These are phyloP conservation scores for Potamarius usumacintae DNA, from an alignment of 2,113 vertebrate genomes.

Conservation along the genomic window DNA sequence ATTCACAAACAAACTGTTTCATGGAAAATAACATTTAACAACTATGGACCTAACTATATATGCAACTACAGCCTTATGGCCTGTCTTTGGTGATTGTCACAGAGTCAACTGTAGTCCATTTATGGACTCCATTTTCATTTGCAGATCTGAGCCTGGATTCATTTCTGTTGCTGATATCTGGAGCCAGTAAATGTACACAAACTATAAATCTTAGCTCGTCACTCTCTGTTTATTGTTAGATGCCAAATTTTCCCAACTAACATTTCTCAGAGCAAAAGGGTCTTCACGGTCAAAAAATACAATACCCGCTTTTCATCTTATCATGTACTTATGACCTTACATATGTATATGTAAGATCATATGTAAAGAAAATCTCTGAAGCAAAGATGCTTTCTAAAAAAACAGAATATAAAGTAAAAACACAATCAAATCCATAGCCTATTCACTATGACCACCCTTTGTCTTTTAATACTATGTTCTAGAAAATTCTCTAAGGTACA, in stretches of 20 bases:
- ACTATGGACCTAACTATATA: constrained; percentile 58
- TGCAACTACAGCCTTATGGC: neutral
- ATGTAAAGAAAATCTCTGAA: constrained; percentile 47
- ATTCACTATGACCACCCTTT: neutral
- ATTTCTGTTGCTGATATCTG: constrained; percentile 80
- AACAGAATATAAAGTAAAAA: neutral
- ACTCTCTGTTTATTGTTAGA: constrained; percentile 63
- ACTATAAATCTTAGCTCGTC: constrained; percentile 80
- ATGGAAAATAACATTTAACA: constrained; percentile 63
- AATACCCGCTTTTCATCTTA: constrained; percentile 64
- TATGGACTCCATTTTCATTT: constrained; percentile 73
- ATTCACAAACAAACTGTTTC: constrained; percentile 52
- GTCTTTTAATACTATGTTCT: too few species aligned
- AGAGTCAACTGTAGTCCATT: constrained; percentile 70
- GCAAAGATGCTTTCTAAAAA: neutral
- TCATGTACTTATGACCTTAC: constrained; percentile 62
- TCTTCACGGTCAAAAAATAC: constrained; percentile 58
- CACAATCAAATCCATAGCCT: neutral
- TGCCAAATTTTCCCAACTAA: constrained; percentile 60
- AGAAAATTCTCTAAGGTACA: neutral
- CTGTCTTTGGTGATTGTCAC: constrained; percentile 63
- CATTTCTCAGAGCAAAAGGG: constrained; percentile 62
- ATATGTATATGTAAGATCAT: constrained; percentile 60
- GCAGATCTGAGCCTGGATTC: constrained; percentile 65
- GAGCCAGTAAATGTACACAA: constrained; percentile 91